Evolutionary conservation across 2,113 vertebrate species (phyloP).

Genomic region (Rhombomys opimus): DNA sequence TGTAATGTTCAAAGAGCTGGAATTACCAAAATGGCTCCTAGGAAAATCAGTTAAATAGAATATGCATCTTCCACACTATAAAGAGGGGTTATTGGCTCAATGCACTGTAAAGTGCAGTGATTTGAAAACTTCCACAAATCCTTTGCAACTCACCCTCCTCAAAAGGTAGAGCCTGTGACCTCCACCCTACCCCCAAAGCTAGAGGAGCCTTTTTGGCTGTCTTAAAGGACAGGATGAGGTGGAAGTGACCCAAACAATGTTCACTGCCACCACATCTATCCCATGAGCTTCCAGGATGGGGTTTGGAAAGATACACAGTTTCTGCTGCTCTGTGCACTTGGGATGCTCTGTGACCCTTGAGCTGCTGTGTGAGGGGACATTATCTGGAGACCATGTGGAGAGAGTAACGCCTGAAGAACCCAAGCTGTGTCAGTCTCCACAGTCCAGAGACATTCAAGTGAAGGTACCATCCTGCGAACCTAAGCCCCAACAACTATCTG

Average conservation of each 20-base stretch:
- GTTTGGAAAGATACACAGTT: neutral
- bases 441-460: neutral
- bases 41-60: neutral
- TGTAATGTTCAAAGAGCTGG: neutral
- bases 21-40: neutral
- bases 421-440: neutral
- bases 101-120: neutral
- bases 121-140: neutral
- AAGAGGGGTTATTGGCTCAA: neutral
- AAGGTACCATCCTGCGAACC: neutral
- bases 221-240: neutral
- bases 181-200: accelerated
- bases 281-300: neutral
- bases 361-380: neutral
- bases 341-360: neutral
- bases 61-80: neutral
- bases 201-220: neutral
- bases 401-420: neutral
- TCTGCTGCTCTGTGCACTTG: neutral
- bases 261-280: too few species aligned
- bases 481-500: neutral
- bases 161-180: neutral
- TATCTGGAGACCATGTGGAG: neutral
- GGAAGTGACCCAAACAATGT: neutral
- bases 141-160: neutral